Evolutionary conservation across 2,113 vertebrate species (phyloP).

Genomic region (Aythya baeri): DNA sequence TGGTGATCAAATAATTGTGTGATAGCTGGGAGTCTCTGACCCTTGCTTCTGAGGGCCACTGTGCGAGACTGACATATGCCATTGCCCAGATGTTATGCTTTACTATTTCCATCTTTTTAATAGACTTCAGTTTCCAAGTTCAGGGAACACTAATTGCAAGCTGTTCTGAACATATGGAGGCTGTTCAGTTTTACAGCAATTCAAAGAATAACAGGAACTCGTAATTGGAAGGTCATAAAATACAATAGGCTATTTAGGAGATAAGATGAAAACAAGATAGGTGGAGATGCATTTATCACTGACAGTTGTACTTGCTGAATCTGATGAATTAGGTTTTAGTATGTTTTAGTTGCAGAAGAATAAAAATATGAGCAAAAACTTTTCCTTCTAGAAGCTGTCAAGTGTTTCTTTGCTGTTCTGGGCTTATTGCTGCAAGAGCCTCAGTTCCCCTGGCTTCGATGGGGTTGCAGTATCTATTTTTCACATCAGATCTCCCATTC

Average conservation of each 20-base stretch:
- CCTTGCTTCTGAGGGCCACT: background rate
- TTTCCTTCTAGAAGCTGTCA: background rate
- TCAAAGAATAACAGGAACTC: background rate
- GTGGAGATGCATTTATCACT: background rate
- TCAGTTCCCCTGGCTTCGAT: background rate
- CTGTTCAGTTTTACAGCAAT: background rate
- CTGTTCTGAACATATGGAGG: slow-evolving; percentile 7
- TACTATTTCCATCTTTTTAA: slow-evolving; percentile 4
- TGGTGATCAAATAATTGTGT: background rate
- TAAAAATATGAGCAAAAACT: background rate
- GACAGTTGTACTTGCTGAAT: background rate
- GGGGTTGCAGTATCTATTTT: background rate
- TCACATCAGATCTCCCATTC: background rate
- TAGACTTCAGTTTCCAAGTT: background rate
- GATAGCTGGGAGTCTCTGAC: background rate
- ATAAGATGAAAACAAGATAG: background rate
- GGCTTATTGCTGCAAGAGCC: background rate
- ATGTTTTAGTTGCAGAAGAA: background rate
- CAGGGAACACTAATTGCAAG: background rate
- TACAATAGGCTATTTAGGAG: background rate
- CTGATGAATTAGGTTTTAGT: background rate
- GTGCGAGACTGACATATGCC: background rate
- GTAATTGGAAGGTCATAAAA: background rate
- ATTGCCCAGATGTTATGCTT: background rate
- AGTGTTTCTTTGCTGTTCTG: background rate